Base-by-base conservation (phyloP, 1,140 invertebrate genomes). In the Melanaphis sacchari region DNA sequence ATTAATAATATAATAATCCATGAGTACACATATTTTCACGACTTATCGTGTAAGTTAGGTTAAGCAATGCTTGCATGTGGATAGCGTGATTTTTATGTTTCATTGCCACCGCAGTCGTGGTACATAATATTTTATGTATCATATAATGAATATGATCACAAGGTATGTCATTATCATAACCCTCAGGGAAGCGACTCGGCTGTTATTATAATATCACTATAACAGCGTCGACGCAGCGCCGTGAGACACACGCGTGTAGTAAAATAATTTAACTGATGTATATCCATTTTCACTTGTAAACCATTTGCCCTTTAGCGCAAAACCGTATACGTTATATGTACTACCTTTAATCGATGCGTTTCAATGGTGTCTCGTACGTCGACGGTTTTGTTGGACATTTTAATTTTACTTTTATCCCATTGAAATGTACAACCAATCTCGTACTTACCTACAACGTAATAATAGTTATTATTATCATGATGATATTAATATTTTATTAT, bases 371-470 rank as follows among this genome's bases (percentile, higher is more conserved):
- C 59, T 18, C 59, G 59, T 18, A 76, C 59, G 59, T 76, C 59
- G 31, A 18, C 59, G 59, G 15, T 76, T n/a, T n/a, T 76, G 59
- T 76, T n/a, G 59, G 59, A n/a, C 59, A 76, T 76, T 76, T n/a
- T 76, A n/a, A 76, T 76, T 76, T n/a, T 76, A 76, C 59, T 76
- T 76, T n/a, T 76, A n/a, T 76, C 31, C 59, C 59, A n/a, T 76
- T 76, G 59, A 76, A 76, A 76, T 76, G 59, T 76, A 76, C 59
- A 76, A 76, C 59, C 59, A 76, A 76, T 76, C 59, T 76, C 59
- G 59, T 76, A 76, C 59, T 76, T 76, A 76, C 59, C 59, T 76
- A 76, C 31, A 76, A 76, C 59, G 59, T 76, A 76, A 76, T 76
- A 76, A 76, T 76, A 76, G 59, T 76, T 15, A 76, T 76, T 76